These are phyloP conservation scores for Mesoligia furuncula DNA, from an alignment of 2,888 invertebrate species.

Conservation along the genomic window DNA sequence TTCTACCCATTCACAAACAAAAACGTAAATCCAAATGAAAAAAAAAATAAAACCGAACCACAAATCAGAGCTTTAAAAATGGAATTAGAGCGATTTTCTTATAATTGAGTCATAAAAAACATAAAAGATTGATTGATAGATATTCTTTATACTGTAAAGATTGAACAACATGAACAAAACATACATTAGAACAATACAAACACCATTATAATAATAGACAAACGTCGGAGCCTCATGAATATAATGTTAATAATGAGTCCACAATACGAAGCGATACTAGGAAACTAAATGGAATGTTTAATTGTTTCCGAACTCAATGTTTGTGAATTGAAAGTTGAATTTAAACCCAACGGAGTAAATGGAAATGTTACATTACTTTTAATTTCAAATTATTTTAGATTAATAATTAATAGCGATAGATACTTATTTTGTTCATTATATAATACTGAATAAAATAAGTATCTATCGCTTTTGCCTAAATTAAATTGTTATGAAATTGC, in stretches of 20 bases:
- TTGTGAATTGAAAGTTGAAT: slow-evolving; percentile 29
- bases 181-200: background rate
- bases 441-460: background rate
- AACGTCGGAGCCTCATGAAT: slow-evolving; percentile 2
- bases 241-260: slow-evolving; percentile 2
- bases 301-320: slow-evolving; percentile 29
- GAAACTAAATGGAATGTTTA: slow-evolving; percentile 17
- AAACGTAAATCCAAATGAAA: too few species aligned
- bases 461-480: background rate
- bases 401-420: too few species aligned
- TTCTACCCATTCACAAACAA: background rate
- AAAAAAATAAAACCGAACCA: background rate
- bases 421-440: too few species aligned
- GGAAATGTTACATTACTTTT: slow-evolving; percentile 15
- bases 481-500: background rate
- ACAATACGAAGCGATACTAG: slow-evolving; percentile 4
- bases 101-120: background rate
- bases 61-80: background rate
- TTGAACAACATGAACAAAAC: background rate
- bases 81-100: too few species aligned
- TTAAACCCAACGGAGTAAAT: background rate
- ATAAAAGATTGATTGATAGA: background rate
- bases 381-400: background rate
- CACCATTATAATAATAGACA: background rate
- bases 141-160: background rate